Percentiles rank a stretch among this genome's conserved stretches.
Evolutionary conservation across 2,113 vertebrate genomes (phyloP).

Genomic region (Neogale vison): DNA sequence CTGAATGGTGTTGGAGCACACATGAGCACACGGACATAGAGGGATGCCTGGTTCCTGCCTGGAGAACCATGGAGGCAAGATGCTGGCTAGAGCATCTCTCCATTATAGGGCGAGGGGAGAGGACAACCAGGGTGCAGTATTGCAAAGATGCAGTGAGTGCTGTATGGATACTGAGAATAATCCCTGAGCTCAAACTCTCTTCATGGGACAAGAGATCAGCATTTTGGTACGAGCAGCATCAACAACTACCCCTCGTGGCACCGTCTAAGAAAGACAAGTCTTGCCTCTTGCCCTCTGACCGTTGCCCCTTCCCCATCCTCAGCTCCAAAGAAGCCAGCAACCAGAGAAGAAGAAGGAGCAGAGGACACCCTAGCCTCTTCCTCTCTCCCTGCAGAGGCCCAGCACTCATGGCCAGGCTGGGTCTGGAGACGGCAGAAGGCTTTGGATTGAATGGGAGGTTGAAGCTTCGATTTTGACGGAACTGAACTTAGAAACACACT

Average conservation of each 20-base stretch:
- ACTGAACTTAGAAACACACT: background rate
- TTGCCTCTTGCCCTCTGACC: background rate
- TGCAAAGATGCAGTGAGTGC: background rate
- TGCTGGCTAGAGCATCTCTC: background rate
- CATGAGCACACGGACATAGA: accelerated
- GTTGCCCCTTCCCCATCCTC: accelerated
- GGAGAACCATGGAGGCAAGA: background rate
- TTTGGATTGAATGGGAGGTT: background rate
- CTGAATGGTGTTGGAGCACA: background rate
- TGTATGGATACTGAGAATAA: background rate
- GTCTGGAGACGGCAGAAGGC: background rate
- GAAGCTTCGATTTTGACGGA: background rate
- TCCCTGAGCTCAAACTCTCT: background rate
- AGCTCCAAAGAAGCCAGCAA: background rate
- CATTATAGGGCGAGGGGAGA: too few relatives aligned
- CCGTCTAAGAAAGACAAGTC: background rate
- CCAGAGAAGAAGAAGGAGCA: background rate
- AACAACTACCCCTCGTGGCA: accelerated
- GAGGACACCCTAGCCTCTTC: too few relatives aligned
- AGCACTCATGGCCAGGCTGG: background rate
- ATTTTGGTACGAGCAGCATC: background rate
- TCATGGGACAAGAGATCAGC: background rate
- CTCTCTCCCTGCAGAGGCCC: background rate
- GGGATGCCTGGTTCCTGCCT: background rate
- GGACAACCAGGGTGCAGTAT: background rate